Evolutionary conservation across 2,113 vertebrate species (phyloP).

Genomic region (Ochotona princeps): DNA sequence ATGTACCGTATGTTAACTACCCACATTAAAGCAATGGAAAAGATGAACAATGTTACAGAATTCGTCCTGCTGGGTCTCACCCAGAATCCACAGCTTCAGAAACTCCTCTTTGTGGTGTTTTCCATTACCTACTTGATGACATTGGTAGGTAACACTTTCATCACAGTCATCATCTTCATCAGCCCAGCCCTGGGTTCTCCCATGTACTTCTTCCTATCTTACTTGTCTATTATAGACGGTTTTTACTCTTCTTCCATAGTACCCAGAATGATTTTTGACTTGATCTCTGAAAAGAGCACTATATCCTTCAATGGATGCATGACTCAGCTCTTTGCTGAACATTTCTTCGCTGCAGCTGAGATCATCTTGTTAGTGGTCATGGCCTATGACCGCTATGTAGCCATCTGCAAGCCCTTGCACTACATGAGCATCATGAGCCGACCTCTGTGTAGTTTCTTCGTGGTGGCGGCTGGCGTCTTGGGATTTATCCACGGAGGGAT

Average conservation of each 20-base stretch:
- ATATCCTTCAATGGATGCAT: slow-evolving; percentile 69
- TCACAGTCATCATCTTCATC: slow-evolving; percentile 48
- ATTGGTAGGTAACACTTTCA: neutral
- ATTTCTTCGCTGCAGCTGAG: slow-evolving; percentile 39
- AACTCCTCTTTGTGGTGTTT: too few species aligned
- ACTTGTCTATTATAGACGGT: slow-evolving; percentile 25
- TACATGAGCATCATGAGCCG: slow-evolving; percentile 29
- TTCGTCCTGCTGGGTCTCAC: too few species aligned
- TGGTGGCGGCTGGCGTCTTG: neutral
- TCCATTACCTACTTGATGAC: too few species aligned
- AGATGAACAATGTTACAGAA: too few species aligned
- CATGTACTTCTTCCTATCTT: slow-evolving; percentile 63
- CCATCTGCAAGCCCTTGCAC: slow-evolving; percentile 68
- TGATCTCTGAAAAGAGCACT: slow-evolving; percentile 44
- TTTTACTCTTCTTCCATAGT: slow-evolving; percentile 53
- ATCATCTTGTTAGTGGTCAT: slow-evolving; percentile 52
- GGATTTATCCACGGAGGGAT: slow-evolving; percentile 50
- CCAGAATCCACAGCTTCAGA: too few species aligned
- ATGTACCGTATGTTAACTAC: too few species aligned
- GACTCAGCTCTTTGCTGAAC: slow-evolving; percentile 63
- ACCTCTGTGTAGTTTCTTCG: neutral
- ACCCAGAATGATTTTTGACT: slow-evolving; percentile 62
- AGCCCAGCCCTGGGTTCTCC: slow-evolving; percentile 38
- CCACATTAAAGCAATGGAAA: too few species aligned
- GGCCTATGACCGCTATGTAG: slow-evolving; percentile 61